Conservation (phyloP, 64 coral and sea anemone genomes). For the Trachythela sp. region DNA sequence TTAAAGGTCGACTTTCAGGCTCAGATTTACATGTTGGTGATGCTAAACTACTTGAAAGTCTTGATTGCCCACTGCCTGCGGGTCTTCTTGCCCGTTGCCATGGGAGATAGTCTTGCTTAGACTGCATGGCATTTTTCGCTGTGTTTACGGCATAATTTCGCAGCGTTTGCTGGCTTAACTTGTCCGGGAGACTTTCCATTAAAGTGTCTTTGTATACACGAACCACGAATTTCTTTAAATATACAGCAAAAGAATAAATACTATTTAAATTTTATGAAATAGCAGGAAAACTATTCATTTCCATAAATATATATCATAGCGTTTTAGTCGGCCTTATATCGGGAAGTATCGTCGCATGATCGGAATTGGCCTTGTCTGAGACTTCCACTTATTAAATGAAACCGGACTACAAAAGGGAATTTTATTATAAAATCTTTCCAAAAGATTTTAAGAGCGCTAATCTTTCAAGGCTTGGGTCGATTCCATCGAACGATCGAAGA, state of each 20-base stretch:
- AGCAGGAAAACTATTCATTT: background rate
- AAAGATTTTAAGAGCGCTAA: background rate
- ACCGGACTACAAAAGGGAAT: background rate
- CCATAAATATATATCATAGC: background rate
- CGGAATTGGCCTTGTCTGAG: background rate
- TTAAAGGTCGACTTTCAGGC: background rate
- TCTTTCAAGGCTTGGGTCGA: background rate
- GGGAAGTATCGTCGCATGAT: background rate
- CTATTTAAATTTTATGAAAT: no score
- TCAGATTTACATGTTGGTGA: background rate
- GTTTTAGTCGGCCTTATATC: no score
- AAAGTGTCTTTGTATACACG: background rate
- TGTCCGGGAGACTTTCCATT: background rate
- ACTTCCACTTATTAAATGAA: background rate
- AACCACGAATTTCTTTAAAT: background rate
- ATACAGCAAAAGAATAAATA: background rate
- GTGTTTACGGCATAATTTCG: background rate
- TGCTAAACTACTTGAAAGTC: background rate
- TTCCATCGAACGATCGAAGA: no score
- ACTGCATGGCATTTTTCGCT: background rate
- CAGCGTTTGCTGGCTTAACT: background rate
- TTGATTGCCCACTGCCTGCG: background rate
- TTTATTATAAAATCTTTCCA: background rate
- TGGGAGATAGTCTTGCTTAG: background rate
- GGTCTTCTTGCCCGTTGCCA: constrained; percentile 12